Evolutionary conservation across 1,140 invertebrate genomes (phyloP).

Genomic region (Nephila pilipes): DNA sequence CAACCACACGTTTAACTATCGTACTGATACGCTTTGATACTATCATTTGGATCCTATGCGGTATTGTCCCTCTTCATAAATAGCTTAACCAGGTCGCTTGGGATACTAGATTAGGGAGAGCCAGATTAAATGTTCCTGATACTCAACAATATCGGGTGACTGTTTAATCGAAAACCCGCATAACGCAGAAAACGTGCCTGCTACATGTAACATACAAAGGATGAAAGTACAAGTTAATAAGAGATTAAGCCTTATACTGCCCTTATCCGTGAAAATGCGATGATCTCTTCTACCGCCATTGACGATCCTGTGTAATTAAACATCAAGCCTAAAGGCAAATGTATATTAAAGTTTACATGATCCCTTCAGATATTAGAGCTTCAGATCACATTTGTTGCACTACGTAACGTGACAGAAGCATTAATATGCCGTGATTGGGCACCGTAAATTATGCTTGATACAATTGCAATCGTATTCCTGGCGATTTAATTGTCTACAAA

Average conservation of each 20-base stretch:
- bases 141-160: constrained; percentile 38
- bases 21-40: neutral
- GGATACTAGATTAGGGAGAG: constrained; percentile 14
- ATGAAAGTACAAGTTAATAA: constrained; percentile 62
- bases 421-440: constrained; percentile 60
- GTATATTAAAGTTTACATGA: constrained; percentile 63
- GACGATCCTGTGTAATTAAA: constrained; percentile 32
- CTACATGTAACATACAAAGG: neutral
- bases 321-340: constrained; percentile 45
- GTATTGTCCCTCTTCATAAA: constrained; percentile 31
- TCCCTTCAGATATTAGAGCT: constrained; percentile 22
- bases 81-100: constrained; percentile 29
- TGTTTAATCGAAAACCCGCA: constrained; percentile 51
- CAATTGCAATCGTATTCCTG: constrained; percentile 48
- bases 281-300: neutral
- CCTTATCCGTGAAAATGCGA: constrained; percentile 10
- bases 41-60: neutral
- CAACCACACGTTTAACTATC: neutral
- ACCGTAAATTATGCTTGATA: constrained; percentile 38
- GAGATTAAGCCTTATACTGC: constrained; percentile 17
- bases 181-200: constrained; percentile 37
- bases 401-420: constrained; percentile 28
- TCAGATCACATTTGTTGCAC: constrained; percentile 52
- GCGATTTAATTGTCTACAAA: constrained; percentile 37
- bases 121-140: constrained; percentile 44